Percentiles rank a stretch among this genome's conserved stretches.
Conservation (phyloP, 2,888 invertebrate species). For the Halictus ligatus region DNA sequence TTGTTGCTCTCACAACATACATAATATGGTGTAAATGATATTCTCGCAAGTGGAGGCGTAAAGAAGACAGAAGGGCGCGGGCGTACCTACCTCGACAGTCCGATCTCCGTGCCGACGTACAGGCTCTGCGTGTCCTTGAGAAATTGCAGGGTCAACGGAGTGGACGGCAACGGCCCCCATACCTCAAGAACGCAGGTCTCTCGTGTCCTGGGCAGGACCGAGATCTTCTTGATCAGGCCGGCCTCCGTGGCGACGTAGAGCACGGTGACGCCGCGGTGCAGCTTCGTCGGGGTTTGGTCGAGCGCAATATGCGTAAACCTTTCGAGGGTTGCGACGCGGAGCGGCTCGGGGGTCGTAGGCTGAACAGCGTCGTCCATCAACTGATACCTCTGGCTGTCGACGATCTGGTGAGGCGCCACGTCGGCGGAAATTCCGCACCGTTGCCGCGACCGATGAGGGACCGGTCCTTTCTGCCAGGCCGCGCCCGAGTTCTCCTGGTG, state of each 20-base stretch:
- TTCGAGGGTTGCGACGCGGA: constrained; percentile 90
- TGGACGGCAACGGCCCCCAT: constrained; percentile 89
- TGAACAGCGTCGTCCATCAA: constrained; percentile 95
- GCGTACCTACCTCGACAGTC: constrained; percentile 73
- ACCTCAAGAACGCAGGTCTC: constrained; percentile 94
- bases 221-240: constrained; percentile 92
- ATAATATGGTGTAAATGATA: too few relatives aligned
- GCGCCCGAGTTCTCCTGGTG: constrained; percentile 91
- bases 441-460: constrained; percentile 85
- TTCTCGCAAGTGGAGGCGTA: too few relatives aligned
- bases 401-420: constrained; percentile 83
- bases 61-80: too few relatives aligned
- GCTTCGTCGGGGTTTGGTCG: constrained; percentile 91
- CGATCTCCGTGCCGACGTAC: constrained; percentile 79
- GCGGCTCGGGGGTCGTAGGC: constrained; percentile 89
- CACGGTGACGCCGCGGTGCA: constrained; percentile 89
- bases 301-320: constrained; percentile 92
- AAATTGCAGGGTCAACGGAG: constrained; percentile 89
- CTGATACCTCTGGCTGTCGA: constrained; percentile 91
- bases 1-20: too few relatives aligned
- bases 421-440: constrained; percentile 79
- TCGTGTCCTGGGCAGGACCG: constrained; percentile 89
- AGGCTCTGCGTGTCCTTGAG: constrained; percentile 90
- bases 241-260: constrained; percentile 92
- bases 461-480: constrained; percentile 89